Conservation (phyloP, 2,888 invertebrate genomes). For the Mesorhabditis belari region DNA sequence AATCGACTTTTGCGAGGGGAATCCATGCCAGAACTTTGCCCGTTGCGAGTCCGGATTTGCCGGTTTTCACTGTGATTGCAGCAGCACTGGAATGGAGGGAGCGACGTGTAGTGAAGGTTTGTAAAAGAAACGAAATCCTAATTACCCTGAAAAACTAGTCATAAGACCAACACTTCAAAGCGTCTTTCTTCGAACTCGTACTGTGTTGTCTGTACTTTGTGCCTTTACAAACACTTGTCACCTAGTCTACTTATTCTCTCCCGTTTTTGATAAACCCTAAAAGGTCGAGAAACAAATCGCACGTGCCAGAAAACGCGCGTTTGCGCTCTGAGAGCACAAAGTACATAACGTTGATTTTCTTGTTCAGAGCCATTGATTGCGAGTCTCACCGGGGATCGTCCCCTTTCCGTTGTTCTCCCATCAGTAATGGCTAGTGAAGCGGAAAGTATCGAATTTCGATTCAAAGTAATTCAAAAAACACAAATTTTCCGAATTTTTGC, state of each 20-base stretch:
- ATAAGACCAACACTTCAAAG: too few relatives aligned
- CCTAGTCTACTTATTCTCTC: too few relatives aligned
- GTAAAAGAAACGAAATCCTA: too few relatives aligned
- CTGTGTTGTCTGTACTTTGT: too few relatives aligned
- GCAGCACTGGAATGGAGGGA: constrained; percentile 40
- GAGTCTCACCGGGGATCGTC: constrained; percentile 20
- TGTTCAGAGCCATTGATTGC: constrained; percentile 23
- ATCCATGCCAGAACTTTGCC: constrained; percentile 46
- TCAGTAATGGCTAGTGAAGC: constrained; percentile 25
- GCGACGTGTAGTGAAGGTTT: constrained; percentile 31
- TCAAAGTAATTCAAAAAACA: constrained; percentile 4
- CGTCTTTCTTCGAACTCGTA: too few relatives aligned
- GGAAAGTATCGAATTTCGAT: constrained; percentile 30
- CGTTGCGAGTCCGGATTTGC: constrained; percentile 21
- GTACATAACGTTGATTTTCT: background rate
- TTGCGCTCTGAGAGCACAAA: too few relatives aligned
- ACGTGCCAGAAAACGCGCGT: too few relatives aligned
- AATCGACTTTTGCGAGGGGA: constrained; percentile 29
- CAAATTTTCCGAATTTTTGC: constrained; percentile 1
- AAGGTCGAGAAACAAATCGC: too few relatives aligned
- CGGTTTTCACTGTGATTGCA: constrained; percentile 44
- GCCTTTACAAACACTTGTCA: too few relatives aligned
- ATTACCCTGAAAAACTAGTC: too few relatives aligned
- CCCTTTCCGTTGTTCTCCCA: constrained; percentile 20
- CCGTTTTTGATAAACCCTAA: too few relatives aligned